A percentile compares a stretch with the other conserved stretches of the same genome.
Conservation (phyloP, 2,113 vertebrate species). For the Felis catus region DNA sequence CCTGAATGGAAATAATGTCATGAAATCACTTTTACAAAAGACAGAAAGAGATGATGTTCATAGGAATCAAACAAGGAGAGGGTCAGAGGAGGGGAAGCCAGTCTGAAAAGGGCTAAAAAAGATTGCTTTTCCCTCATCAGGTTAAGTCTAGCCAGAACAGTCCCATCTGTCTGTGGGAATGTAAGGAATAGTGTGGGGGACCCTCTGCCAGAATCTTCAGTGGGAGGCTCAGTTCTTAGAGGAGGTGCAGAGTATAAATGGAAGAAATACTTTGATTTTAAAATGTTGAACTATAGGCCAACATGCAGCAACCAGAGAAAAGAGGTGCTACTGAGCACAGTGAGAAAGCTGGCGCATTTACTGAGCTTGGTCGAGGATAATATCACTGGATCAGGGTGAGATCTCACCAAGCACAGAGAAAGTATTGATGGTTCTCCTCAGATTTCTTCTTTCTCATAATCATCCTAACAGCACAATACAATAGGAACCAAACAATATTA, state of each 20-base stretch:
- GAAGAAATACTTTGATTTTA: background rate
- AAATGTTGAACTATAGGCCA: background rate
- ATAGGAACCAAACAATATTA: background rate
- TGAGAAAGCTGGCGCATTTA: background rate
- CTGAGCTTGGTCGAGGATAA: background rate
- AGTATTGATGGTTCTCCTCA: background rate
- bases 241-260: background rate
- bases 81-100: background rate
- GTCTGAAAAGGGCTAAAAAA: background rate
- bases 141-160: background rate
- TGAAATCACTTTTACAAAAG: constrained; percentile 3
- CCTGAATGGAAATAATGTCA: background rate
- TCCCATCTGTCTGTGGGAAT: background rate
- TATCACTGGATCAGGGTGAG: background rate
- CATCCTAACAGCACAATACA: background rate
- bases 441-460: background rate
- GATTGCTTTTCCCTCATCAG: background rate
- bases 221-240: background rate
- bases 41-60: background rate
- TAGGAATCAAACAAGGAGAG: background rate
- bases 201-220: background rate
- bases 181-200: background rate
- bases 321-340: background rate
- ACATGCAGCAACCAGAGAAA: background rate
- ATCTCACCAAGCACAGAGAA: background rate